Evolutionary conservation across 1,140 invertebrate species (phyloP), one percentile per base, ranked within the genome.

Genomic region (Agrilus planipennis): DNA sequence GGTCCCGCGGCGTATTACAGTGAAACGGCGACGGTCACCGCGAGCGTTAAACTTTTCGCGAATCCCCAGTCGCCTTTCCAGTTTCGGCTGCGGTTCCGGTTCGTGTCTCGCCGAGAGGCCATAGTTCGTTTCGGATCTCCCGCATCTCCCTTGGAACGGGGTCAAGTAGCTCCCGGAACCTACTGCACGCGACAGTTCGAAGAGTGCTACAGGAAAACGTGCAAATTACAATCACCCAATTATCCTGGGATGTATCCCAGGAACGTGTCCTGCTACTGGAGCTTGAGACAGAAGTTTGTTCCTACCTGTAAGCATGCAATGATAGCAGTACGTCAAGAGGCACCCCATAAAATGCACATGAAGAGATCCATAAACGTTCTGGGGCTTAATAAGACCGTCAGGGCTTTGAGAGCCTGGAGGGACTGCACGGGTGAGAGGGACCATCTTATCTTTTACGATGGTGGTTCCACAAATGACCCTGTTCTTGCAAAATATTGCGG

Each of bases 241-340:
- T 91, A 89, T 62, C 88, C 88, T 0, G 87, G 87, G 11, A 83
- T 90, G 68, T 91, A 91, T 64, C 88, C 86, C 1, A 70, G 84
- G 29, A 88, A 91, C 58, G 83, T 87, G 3, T 85, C 82, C 7
- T 89, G 85, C 58, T 76, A 82, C 52, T 81, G 84, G 67, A 84
- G 76, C 14, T 63, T 88, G 36, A 68, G 82, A 11, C 85, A 89
- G 60, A 82, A 85, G 57, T 77, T 78, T 47, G 79, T 87, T 18
- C 84, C 84, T 0, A 85, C 80, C 4, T 87, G 84, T 60, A 89
- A 88, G 59, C 84, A 87, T 60, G 84, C 84, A 2, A 88, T 89
- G 82, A 84, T 89, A 48, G 78, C 81, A 2, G 79, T 89, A 10
- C 66, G 73, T 30, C 79, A 83, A 55, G 76, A 79, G 49, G 72